A percentile compares a stretch with the other conserved stretches of the same genome.
These are phyloP conservation scores for Griposia aprilina DNA, from an alignment of 2,888 invertebrate genomes.

Conservation along the genomic window DNA sequence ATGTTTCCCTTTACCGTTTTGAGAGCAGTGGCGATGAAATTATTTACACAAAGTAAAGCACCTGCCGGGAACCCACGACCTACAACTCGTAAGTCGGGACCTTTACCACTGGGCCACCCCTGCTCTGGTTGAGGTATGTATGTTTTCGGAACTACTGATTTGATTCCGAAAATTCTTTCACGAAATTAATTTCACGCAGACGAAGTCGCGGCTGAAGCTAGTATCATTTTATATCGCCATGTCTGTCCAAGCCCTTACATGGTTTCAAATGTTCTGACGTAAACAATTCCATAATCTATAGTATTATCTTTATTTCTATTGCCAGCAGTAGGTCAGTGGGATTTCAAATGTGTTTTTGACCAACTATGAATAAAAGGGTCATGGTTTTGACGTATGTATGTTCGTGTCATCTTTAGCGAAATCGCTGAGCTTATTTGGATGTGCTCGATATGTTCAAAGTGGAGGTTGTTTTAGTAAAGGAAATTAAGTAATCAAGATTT, in stretches of 20 bases:
- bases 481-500: constrained; percentile 43
- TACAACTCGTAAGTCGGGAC: too few relatives aligned
- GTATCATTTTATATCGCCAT: not conserved
- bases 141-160: not conserved
- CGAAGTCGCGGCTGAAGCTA: too few relatives aligned
- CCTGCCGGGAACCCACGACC: too few relatives aligned
- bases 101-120: too few relatives aligned
- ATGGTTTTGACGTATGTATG: constrained; percentile 27
- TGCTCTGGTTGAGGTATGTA: too few relatives aligned
- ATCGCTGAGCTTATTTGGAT: constrained; percentile 17
- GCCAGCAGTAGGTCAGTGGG: constrained; percentile 56
- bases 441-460: constrained; percentile 47
- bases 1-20: too few relatives aligned
- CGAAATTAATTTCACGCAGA: not conserved
- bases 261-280: constrained; percentile 51
- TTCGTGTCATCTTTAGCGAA: constrained; percentile 54
- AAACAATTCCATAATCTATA: constrained; percentile 55
- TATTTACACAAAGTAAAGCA: too few relatives aligned
- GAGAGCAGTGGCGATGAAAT: too few relatives aligned
- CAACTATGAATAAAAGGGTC: constrained; percentile 31
- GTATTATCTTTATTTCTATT: constrained; percentile 57
- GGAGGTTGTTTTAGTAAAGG: constrained; percentile 37
- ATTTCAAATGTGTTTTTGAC: constrained; percentile 50
- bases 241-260: constrained; percentile 38
- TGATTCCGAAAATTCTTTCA: not conserved